Evolutionary conservation across 2,113 vertebrate species (phyloP).

Genomic region (crab-eating macaque (Macaca fascicularis)): T2T-MFA8v1.1 NC_088376.1:192691501-192692000

Average conservation of each 20-base stretch:
- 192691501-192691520: not conserved
- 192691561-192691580: not conserved
- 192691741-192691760: not conserved
- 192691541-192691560: not conserved
- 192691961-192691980: not conserved
- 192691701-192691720: not conserved
- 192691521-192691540: not conserved
- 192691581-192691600: not conserved
- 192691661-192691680: not conserved
- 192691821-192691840: not conserved
- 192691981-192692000: not conserved
- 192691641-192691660: not conserved
- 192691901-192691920: not conserved
- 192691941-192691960: not conserved
- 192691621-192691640: not conserved
- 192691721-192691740: not conserved
- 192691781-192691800: not conserved
- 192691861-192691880: not conserved
- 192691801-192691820: not conserved
- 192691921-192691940: not conserved
- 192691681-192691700: not conserved
- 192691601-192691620: not conserved
- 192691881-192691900: not conserved
- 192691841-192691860: not conserved
- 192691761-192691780: not conserved